A percentile compares a stretch with the other conserved stretches of the same genome.
Conservation (phyloP, 2,888 invertebrate species). For the Trichogramma dendrolimi region DNA sequence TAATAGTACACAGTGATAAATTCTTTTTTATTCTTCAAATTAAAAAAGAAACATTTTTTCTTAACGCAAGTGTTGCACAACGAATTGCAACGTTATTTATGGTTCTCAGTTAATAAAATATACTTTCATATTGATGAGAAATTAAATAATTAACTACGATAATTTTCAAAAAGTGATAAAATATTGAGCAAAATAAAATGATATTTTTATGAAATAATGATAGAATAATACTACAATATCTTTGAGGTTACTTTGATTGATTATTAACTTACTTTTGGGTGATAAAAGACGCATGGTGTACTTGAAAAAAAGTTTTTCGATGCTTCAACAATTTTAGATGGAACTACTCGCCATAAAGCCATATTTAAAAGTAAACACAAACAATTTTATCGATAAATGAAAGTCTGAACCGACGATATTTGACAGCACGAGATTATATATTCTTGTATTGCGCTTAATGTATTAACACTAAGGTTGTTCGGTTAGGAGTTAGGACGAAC, state of each 20-base stretch:
- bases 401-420: no score
- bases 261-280: constrained; percentile 66
- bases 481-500: no score
- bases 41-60: not conserved
- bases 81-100: constrained; percentile 8
- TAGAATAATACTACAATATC: constrained; percentile 19
- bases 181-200: not conserved
- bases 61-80: constrained; percentile 13
- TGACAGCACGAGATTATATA: no score
- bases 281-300: constrained; percentile 64
- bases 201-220: not conserved
- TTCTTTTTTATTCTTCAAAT: not conserved
- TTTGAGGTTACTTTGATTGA: constrained; percentile 2
- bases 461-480: no score
- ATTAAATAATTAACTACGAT: not conserved
- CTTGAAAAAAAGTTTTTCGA: constrained; percentile 42
- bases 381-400: no score
- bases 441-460: no score
- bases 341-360: constrained; percentile 42
- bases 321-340: constrained; percentile 36
- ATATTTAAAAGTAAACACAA: constrained; percentile 27
- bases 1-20: not conserved
- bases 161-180: not conserved
- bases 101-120: no score
- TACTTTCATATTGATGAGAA: no score